A percentile compares a stretch with the other conserved stretches of the same genome.
phyloP scores from a whole-genome alignment of 2,113 vertebrate genomes.

The Brachyhypopomus occidentalis region DNA sequence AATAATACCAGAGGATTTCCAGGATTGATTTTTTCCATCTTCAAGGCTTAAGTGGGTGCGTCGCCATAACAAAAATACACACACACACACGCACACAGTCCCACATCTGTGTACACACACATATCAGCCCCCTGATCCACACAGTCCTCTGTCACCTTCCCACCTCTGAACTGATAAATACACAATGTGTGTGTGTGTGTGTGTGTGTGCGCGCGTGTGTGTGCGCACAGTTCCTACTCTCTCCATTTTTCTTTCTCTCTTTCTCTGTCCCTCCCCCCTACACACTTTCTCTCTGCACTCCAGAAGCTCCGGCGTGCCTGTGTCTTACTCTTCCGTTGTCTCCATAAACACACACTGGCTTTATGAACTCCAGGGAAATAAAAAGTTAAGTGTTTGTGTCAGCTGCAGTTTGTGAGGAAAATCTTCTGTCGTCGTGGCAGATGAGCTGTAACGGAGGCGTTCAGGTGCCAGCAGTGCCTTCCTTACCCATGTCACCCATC shows the following conservation, averaged over 20 bases:
- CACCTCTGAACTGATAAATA: no score
- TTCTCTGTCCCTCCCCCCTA: not conserved
- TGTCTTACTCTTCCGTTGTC: not conserved
- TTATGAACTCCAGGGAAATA: slow-evolving; percentile 44
- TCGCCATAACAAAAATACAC: no score
- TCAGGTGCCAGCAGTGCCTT: slow-evolving; percentile 3
- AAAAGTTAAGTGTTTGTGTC: slow-evolving; percentile 24
- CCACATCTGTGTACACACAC: no score
- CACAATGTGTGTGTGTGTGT: not conserved
- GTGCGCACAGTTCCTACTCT: not conserved
- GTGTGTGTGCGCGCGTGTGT: not conserved
- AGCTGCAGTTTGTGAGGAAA: slow-evolving; percentile 25
- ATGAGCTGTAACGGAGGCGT: slow-evolving; percentile 28
- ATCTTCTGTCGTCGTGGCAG: slow-evolving; percentile 7
- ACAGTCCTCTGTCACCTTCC: no score
- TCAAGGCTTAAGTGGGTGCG: no score
- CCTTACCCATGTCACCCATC: slow-evolving; percentile 27
- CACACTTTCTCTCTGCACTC: not conserved
- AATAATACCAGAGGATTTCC: no score
- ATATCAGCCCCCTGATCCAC: no score
- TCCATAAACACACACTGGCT: not conserved
- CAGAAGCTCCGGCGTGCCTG: not conserved
- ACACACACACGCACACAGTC: no score
- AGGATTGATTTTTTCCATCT: no score
- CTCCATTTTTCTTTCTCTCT: not conserved